Evolutionary conservation across 1,140 invertebrate species (phyloP), one percentile per base, ranked within the genome.

Genomic region (Drosophila serrata): DNA sequence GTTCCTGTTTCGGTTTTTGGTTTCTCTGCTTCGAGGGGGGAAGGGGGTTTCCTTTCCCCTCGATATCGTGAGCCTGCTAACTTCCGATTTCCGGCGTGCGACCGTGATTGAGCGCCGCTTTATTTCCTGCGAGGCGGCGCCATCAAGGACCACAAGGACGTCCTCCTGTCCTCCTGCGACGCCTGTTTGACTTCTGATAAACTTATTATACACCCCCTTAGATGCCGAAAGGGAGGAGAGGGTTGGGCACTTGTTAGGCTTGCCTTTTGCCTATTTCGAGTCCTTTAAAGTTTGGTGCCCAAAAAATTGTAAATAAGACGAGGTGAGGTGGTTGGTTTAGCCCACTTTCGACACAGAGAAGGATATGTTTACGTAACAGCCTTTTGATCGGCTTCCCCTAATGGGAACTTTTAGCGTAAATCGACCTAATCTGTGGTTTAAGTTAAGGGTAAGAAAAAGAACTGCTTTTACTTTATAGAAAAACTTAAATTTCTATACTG

Each of bases 61-160:
- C 76, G 84, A 88, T 88, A 88, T 88, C 84, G 77, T 84, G 85
- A 72, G 84, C 84, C 85, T 90, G 84, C 84, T 90, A 90, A 88
- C 84, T 90, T 88, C 84, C 84, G 85, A 90, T 87, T 87, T 87
- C 84, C 84, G 84, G 76, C 76, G 73, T 70, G 76, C 69, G 80
- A 76, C 64, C 64, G 81, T 87, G 84, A 88, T 87, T 84, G 85
- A 84, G 84, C 77, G 74, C 35, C 77, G 85, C 85, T 81, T 90
- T 73, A 90, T 81, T 88, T 88, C 84, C 84, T 84, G 77, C 75
- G 67, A 73, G 72, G 82, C 73, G 85, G 73, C 70, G 75, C 79
- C 84, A 69, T 13, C 61, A 13, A 74, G 55, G 51, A 63, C 55
- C 57, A n/a, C 51, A 49, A 70, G 64, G 63, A 79, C 75, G 31